Evolutionary conservation across 2,888 invertebrate genomes (phyloP).

Genomic region (Notodonta dromedarius): DNA sequence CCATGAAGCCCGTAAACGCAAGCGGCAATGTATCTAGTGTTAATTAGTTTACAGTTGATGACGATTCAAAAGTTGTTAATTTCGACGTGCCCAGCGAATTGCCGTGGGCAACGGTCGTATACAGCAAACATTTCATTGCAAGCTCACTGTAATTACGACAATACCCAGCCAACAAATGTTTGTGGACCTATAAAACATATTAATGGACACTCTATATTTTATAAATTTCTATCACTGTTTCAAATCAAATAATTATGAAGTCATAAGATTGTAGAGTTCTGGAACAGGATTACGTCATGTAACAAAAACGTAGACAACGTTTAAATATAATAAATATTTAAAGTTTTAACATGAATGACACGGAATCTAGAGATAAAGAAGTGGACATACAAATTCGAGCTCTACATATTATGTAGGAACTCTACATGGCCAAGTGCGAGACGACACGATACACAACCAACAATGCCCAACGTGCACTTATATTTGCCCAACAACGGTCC

Average conservation of each 20-base stretch:
- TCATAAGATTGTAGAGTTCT: too few species aligned
- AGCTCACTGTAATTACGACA: slow-evolving; percentile 41
- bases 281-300: too few species aligned
- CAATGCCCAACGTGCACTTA: slow-evolving; percentile 55
- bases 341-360: too few species aligned
- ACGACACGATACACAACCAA: background rate
- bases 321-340: too few species aligned
- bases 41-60: slow-evolving; percentile 45
- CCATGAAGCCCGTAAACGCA: background rate
- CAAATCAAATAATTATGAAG: too few species aligned
- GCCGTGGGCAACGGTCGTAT: slow-evolving; percentile 33
- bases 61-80: slow-evolving; percentile 52
- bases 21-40: slow-evolving; percentile 35
- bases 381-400: too few species aligned
- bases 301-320: too few species aligned
- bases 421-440: background rate
- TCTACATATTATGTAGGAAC: too few species aligned
- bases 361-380: too few species aligned
- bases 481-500: slow-evolving; percentile 73
- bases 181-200: slow-evolving; percentile 21
- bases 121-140: slow-evolving; percentile 49
- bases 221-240: background rate
- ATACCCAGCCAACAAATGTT: slow-evolving; percentile 35
- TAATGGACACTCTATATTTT: slow-evolving; percentile 21
- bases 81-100: slow-evolving; percentile 31